Evolutionary conservation across 2,888 invertebrate genomes (phyloP), one percentile per base, ranked within the genome.

Genomic region (Coelogynopora nodosa): DNA sequence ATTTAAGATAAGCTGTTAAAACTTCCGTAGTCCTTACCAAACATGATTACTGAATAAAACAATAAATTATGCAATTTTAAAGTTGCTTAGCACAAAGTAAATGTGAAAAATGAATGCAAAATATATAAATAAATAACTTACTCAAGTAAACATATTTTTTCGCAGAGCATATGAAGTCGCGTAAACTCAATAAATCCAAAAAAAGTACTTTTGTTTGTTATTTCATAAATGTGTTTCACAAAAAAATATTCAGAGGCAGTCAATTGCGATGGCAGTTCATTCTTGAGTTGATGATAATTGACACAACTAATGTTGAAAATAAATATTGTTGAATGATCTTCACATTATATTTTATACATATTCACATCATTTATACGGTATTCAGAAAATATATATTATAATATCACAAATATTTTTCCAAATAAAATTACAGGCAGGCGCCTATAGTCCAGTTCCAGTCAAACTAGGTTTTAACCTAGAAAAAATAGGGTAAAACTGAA

Each of bases 361-460:
- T 13, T 13, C 18, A 49, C n/a, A n/a, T n/a, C n/a, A n/a, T n/a
- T n/a, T n/a, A n/a, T n/a, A n/a, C n/a, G n/a, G n/a, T n/a, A n/a
- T n/a, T n/a, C n/a, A n/a, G n/a, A 49, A 49, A 49, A 49, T 5
- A 49, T 49, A 49, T 49, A 5, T 49, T 49, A 49, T n/a, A 49
- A 49, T 49, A 49, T 18, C 5, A 49, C 49, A 18, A 18, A 49
- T 49, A 49, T 49, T 49, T 49, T 49, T 49, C 5, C 93, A 93
- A 93, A 93, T n/a, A n/a, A n/a, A n/a, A n/a, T n/a, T n/a, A n/a
- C n/a, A n/a, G n/a, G n/a, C n/a, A n/a, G n/a, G n/a, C n/a, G n/a
- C n/a, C n/a, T n/a, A n/a, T n/a, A n/a, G n/a, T n/a, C n/a, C n/a
- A n/a, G n/a, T n/a, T n/a, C n/a, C n/a, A n/a, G n/a, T n/a, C n/a